Evolutionary conservation across 2,113 vertebrate species (phyloP).

Genomic region (Apteryx owenii): DNA sequence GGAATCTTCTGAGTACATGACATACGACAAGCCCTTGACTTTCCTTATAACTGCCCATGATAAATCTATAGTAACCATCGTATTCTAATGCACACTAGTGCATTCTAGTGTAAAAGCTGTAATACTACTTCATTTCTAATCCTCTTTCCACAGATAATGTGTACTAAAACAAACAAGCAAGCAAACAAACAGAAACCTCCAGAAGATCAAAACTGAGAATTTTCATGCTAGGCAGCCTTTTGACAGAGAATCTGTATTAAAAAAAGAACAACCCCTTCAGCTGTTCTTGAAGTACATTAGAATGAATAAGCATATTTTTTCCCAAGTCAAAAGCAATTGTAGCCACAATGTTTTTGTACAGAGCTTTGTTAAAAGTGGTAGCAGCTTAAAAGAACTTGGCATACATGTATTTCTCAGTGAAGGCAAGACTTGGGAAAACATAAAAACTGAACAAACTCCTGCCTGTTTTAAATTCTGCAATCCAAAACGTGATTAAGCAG

Average conservation of each 20-base stretch:
- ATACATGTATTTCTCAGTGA: not conserved
- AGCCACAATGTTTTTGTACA: not conserved
- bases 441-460: not conserved
- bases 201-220: not conserved
- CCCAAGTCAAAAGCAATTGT: not conserved
- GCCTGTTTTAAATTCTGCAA: not conserved
- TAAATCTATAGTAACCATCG: accelerated
- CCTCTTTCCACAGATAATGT: accelerated
- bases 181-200: not conserved
- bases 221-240: not conserved
- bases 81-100: accelerated
- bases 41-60: accelerated
- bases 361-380: not conserved
- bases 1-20: not conserved
- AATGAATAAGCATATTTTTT: accelerated
- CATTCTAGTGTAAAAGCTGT: accelerated
- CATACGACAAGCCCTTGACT: not conserved
- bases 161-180: accelerated
- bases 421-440: not conserved
- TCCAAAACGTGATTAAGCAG: not conserved
- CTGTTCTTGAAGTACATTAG: not conserved
- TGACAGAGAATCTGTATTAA: not conserved
- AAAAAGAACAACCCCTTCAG: not conserved
- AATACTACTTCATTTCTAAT: accelerated
- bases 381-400: not conserved